Evolutionary conservation across 2,888 invertebrate genomes (phyloP).

Genomic region (Cosmorhoe ocellata): DNA sequence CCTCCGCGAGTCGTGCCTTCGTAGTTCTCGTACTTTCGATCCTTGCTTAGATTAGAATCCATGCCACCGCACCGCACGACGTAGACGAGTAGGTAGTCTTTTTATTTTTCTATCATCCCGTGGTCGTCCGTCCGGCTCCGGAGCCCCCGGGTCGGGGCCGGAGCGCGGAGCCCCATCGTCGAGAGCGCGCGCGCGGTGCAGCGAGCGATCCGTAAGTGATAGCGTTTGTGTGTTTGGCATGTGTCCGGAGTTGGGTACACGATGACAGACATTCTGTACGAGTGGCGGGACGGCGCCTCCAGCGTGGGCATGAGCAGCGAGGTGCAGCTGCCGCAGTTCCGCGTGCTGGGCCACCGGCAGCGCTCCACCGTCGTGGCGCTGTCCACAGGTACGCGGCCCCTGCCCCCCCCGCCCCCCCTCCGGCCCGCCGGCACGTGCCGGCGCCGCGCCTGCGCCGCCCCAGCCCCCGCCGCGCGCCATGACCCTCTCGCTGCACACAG

Average conservation of each 20-base stretch:
- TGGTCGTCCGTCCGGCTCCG: slow-evolving; percentile 33
- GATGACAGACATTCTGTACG: slow-evolving; percentile 94
- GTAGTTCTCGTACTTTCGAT: no score
- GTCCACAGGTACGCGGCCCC: slow-evolving; percentile 88
- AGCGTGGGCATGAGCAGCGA: slow-evolving; percentile 95
- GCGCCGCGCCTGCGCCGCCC: slow-evolving; percentile 11
- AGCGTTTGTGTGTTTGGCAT: slow-evolving; percentile 69
- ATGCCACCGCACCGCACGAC: slow-evolving; percentile 28
- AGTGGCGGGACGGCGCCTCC: slow-evolving; percentile 93
- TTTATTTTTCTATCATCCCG: slow-evolving; percentile 39
- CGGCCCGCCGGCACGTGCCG: slow-evolving; percentile 31
- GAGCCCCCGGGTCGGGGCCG: slow-evolving; percentile 3
- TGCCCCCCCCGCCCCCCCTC: slow-evolving; percentile 12
- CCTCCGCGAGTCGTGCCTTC: no score
- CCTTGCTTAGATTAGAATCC: slow-evolving; percentile 12
- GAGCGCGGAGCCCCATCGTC: slow-evolving; percentile 27
- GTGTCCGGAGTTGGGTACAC: slow-evolving; percentile 93
- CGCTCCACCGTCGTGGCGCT: slow-evolving; percentile 94
- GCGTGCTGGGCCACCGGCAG: slow-evolving; percentile 96
- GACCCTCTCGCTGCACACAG: slow-evolving; percentile 74
- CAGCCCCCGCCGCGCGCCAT: slow-evolving; percentile 11
- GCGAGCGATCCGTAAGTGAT: slow-evolving; percentile 55
- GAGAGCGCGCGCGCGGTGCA: slow-evolving; percentile 21
- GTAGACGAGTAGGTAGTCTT: slow-evolving; percentile 28
- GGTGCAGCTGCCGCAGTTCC: slow-evolving; percentile 96